phyloP scores from a whole-genome alignment of 2,113 vertebrate species.

The Limanda limanda region DNA sequence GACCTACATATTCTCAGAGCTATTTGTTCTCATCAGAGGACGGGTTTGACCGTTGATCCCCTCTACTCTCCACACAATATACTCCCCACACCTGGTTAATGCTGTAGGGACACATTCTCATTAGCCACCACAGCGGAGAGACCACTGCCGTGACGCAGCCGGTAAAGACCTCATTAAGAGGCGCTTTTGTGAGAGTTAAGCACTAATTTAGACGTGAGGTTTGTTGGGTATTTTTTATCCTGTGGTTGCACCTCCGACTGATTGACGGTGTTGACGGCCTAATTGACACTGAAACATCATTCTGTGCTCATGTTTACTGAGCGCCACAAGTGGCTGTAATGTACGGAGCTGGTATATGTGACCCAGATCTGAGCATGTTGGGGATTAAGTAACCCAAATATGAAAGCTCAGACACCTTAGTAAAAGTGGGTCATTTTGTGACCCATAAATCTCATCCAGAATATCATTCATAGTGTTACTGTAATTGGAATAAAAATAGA shows the following conservation, averaged over 20 bases:
- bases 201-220: background rate
- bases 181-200: slow-evolving; percentile 2
- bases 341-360: slow-evolving; percentile 7
- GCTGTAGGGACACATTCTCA: slow-evolving; percentile 28
- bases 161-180: slow-evolving; percentile 31
- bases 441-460: background rate
- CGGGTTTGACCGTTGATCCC: slow-evolving; percentile 13
- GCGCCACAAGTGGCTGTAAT: background rate
- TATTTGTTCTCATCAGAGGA: slow-evolving; percentile 33
- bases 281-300: background rate
- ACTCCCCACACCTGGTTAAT: slow-evolving; percentile 26
- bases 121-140: slow-evolving; percentile 12
- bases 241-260: background rate
- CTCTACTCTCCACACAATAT: background rate
- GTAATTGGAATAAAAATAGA: slow-evolving; percentile 8
- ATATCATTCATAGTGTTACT: background rate
- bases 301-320: background rate
- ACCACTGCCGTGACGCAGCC: slow-evolving; percentile 16
- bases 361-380: slow-evolving; percentile 51
- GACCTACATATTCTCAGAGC: slow-evolving; percentile 42
- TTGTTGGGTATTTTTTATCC: slow-evolving; percentile 2
- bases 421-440: slow-evolving; percentile 42
- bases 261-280: background rate
- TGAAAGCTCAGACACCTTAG: slow-evolving; percentile 33
- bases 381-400: slow-evolving; percentile 14